These are phyloP conservation scores for Pelmatolapia mariae DNA, from an alignment of 2,113 vertebrate genomes.

Conservation along the genomic window DNA sequence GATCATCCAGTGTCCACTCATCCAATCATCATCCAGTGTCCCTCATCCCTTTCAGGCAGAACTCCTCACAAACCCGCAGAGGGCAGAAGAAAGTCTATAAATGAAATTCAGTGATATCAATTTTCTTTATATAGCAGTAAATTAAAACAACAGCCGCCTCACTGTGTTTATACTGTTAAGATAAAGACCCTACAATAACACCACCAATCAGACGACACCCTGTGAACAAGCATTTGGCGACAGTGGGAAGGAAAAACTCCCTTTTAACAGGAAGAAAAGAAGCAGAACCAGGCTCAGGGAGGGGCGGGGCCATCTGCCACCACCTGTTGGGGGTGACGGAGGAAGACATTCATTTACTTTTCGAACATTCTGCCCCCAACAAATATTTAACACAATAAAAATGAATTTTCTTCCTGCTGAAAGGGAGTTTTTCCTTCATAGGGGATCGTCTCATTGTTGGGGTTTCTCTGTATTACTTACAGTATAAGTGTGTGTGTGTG, in stretches of 20 bases:
- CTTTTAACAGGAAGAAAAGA: not conserved
- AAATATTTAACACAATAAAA: not conserved
- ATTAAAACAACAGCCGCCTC: not conserved
- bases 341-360: not conserved
- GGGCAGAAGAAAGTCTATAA: not conserved
- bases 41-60: not conserved
- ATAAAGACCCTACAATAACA: not conserved
- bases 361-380: not conserved
- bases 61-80: not conserved
- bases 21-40: not conserved
- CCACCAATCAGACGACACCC: not conserved
- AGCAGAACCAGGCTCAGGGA: not conserved
- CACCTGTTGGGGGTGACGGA: not conserved
- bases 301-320: not conserved
- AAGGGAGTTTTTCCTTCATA: not conserved
- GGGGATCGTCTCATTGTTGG: fast-evolving
- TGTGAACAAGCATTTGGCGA: not conserved
- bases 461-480: not conserved
- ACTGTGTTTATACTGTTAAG: not conserved
- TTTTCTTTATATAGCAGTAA: not conserved
- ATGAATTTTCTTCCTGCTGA: not conserved
- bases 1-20: too few species aligned
- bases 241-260: not conserved
- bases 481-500: too few species aligned
- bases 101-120: not conserved